Percentiles rank a stretch among this genome's conserved stretches.
Conservation (phyloP, 2,888 invertebrate genomes). For the Ophion ventricosus region DNA sequence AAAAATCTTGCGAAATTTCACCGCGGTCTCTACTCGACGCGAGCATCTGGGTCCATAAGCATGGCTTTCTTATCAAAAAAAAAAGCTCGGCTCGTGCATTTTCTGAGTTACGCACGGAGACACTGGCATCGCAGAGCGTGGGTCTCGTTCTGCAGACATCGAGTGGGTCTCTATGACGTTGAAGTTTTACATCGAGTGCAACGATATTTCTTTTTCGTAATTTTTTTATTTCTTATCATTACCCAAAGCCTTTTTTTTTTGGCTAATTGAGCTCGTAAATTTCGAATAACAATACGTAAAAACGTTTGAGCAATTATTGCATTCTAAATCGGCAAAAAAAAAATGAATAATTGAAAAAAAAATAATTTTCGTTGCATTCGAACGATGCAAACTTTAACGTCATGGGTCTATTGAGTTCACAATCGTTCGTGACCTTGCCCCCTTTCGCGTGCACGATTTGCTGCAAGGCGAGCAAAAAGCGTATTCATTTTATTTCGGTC, state of each 20-base stretch:
- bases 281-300: too few relatives aligned
- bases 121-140: slow-evolving; percentile 43
- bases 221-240: too few relatives aligned
- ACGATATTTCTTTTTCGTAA: too few relatives aligned
- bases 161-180: slow-evolving; percentile 50
- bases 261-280: too few relatives aligned
- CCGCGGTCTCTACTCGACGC: not conserved
- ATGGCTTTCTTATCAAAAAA: slow-evolving; percentile 38
- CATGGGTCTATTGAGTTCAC: slow-evolving; percentile 54
- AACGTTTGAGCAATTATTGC: too few relatives aligned
- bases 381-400: too few relatives aligned
- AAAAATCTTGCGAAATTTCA: not conserved
- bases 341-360: too few relatives aligned
- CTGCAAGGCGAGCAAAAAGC: slow-evolving; percentile 6
- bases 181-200: too few relatives aligned
- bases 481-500: not conserved
- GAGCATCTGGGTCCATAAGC: not conserved
- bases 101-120: slow-evolving; percentile 33
- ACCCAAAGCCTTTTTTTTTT: too few relatives aligned
- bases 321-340: too few relatives aligned
- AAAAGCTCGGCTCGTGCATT: slow-evolving; percentile 37
- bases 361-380: too few relatives aligned
- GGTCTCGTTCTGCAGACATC: slow-evolving; percentile 27
- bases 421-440: slow-evolving; percentile 63
- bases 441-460: slow-evolving; percentile 27